These are phyloP conservation scores for Hypotaenidia okinawae DNA, from an alignment of 2,797 vertebrate genomes.

Conservation along the genomic window DNA sequence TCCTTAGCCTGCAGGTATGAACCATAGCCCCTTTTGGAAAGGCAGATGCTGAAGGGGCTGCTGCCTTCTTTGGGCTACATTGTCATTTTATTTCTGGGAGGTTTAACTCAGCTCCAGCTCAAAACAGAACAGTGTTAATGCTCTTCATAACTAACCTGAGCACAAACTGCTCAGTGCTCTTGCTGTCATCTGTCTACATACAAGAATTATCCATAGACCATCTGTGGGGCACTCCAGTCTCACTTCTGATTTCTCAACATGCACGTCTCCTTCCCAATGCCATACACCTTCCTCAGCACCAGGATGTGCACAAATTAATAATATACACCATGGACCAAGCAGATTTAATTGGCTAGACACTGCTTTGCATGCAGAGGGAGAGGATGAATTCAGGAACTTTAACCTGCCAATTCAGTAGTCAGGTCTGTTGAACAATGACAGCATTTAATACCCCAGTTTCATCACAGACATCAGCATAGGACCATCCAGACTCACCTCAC, in stretches of 20 bases:
- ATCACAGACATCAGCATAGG: neutral
- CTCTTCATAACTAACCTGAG: neutral
- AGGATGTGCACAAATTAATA: neutral
- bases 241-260: neutral
- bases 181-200: neutral
- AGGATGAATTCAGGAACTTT: neutral
- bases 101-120: neutral
- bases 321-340: fast-evolving
- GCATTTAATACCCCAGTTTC: neutral
- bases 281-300: neutral
- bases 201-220: neutral
- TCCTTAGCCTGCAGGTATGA: neutral
- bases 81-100: constrained; percentile 12
- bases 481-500: neutral
- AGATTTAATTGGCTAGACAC: neutral
- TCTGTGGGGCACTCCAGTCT: neutral
- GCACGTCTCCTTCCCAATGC: neutral
- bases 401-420: neutral
- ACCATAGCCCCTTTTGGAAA: neutral
- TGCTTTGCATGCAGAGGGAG: neutral
- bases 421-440: neutral
- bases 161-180: neutral
- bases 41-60: neutral
- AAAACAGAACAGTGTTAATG: neutral
- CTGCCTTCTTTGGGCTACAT: neutral